These are phyloP conservation scores for Drosophila arizonae DNA, from an alignment of 1,140 invertebrate species.

Conservation along the genomic window DNA sequence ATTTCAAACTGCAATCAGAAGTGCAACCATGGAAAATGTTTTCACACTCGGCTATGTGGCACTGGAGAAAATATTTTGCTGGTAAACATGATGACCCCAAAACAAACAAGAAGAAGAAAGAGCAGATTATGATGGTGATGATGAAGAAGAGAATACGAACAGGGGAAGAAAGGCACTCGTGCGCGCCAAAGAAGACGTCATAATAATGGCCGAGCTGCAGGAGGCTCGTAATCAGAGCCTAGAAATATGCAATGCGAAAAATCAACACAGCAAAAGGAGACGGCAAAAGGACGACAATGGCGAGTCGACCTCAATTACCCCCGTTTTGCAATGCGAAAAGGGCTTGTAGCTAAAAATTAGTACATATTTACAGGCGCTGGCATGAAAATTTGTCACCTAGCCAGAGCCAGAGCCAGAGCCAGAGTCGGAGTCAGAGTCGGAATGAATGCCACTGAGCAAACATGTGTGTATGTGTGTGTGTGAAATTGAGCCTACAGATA, in stretches of 20 bases:
- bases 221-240: conserved; percentile 49
- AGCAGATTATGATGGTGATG: too few relatives aligned
- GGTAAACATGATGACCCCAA: conserved; percentile 78
- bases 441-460: conserved; percentile 60
- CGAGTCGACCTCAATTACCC: conserved; percentile 78
- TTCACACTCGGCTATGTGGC: conserved; percentile 65
- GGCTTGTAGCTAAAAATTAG: conserved; percentile 36
- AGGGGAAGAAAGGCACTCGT: conserved; percentile 53
- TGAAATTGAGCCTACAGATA: conserved; percentile 76
- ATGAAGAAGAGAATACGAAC: conserved; percentile 23
- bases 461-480: conserved; percentile 42
- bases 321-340: conserved; percentile 61
- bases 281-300: conserved; percentile 20
- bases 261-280: conserved; percentile 66
- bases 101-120: conserved; percentile 68
- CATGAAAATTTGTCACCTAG: conserved; percentile 81
- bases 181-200: conserved; percentile 69
- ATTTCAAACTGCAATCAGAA: conserved; percentile 73
- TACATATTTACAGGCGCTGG: conserved; percentile 78
- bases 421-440: conserved; percentile 16
- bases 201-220: conserved; percentile 58
- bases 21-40: conserved; percentile 74
- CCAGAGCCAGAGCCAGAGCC: conserved; percentile 3
- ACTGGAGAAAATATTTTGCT: conserved; percentile 67
- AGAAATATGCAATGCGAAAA: conserved; percentile 78